Evolutionary conservation across 2,113 vertebrate genomes (phyloP).

Genomic region (Caranx ignobilis): DNA sequence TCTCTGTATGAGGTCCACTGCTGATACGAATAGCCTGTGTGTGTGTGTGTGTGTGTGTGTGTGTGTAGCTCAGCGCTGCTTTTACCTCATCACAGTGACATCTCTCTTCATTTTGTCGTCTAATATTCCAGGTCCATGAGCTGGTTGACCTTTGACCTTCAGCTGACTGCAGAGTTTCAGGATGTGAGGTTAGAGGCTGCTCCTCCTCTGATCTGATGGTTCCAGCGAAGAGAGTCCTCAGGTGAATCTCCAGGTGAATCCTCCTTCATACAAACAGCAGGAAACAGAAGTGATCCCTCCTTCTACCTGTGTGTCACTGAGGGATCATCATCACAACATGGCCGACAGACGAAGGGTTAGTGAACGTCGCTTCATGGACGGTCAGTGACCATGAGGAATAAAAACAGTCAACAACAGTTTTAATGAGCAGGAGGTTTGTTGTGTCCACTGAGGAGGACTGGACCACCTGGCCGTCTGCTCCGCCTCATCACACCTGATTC

Average conservation of each 20-base stretch:
- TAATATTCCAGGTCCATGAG: too few species aligned
- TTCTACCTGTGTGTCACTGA: conserved; percentile 25
- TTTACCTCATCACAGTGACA: not conserved
- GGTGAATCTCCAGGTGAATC: too few species aligned
- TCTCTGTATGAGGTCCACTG: conserved; percentile 12
- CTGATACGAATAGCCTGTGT: conserved; percentile 7
- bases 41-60: conserved; percentile 11
- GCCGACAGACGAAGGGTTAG: conserved; percentile 24
- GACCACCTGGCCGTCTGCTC: conserved; percentile 25
- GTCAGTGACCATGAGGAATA: conserved; percentile 4
- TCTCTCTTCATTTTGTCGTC: not conserved
- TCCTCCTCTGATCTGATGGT: too few species aligned
- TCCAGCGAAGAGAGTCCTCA: too few species aligned
- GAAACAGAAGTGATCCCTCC: too few species aligned
- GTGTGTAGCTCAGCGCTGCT: not conserved
- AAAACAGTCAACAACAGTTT: conserved; percentile 11
- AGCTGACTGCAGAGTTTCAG: too few species aligned
- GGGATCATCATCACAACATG: conserved; percentile 46
- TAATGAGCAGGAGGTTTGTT: conserved; percentile 57
- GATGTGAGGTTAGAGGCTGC: too few species aligned
- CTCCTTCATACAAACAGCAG: too few species aligned
- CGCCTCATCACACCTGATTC: conserved; percentile 41
- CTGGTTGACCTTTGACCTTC: too few species aligned
- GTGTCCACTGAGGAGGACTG: conserved; percentile 16
- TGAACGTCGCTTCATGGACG: conserved; percentile 26